Percentiles rank a stretch among this genome's conserved stretches.
Evolutionary conservation across 1,140 invertebrate species (phyloP).

Genomic region (Neodiprion virginianus): DNA sequence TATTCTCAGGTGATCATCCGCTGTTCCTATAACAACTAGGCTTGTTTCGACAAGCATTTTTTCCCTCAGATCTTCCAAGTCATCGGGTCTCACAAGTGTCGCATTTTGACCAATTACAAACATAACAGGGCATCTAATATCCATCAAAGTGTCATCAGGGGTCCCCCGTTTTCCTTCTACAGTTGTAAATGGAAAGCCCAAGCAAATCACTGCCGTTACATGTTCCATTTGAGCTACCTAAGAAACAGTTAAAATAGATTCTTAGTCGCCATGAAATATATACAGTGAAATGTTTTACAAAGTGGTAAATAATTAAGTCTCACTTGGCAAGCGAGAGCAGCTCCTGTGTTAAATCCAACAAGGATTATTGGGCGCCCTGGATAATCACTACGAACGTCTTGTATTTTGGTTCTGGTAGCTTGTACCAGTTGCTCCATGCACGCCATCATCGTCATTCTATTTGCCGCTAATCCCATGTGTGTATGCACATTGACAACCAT

Average conservation of each 20-base stretch:
- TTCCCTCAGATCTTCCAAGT: conserved; percentile 79
- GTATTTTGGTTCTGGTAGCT: conserved; percentile 72
- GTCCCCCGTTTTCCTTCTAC: conserved; percentile 79
- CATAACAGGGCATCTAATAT: conserved; percentile 76
- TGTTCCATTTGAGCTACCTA: conserved; percentile 68
- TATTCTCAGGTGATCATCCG: conserved; percentile 79
- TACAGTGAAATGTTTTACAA: conserved; percentile 14
- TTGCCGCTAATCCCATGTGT: conserved; percentile 55
- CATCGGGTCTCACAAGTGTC: conserved; percentile 69
- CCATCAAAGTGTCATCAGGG: conserved; percentile 79
- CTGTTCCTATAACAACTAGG: conserved; percentile 82
- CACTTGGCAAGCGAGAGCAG: conserved; percentile 75
- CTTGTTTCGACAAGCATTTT: conserved; percentile 79
- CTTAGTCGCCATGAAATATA: conserved; percentile 12
- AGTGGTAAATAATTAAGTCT: conserved; percentile 5
- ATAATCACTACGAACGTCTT: conserved; percentile 72
- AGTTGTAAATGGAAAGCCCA: conserved; percentile 82
- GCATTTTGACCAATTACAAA: conserved; percentile 85
- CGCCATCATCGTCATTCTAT: conserved; percentile 62
- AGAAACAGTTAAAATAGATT: conserved; percentile 17
- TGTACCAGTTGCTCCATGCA: conserved; percentile 76
- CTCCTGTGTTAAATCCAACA: conserved; percentile 78
- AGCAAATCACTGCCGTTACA: conserved; percentile 78
- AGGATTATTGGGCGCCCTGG: conserved; percentile 78
- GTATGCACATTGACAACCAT: conserved; percentile 73